phyloP scores from a whole-genome alignment of 1,140 invertebrate genomes.

The Dendroctonus ponderosae region DNA sequence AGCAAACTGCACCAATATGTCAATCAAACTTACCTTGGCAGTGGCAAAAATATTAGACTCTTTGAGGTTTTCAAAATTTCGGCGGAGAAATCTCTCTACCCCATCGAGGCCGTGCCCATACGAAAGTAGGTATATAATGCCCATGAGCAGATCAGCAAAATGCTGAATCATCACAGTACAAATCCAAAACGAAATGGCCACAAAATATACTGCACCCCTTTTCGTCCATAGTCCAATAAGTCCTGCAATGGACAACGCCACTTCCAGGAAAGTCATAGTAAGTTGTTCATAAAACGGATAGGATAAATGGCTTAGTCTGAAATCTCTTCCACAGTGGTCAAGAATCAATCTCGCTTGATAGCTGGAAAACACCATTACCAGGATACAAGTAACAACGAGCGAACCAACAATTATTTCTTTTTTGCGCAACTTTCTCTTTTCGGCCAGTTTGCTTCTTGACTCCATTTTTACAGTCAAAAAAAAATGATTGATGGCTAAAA shows the following conservation, averaged over 20 bases:
- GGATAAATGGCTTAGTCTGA: not conserved
- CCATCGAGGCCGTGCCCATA: not conserved
- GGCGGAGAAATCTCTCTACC: not conserved
- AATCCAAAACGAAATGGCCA: not conserved
- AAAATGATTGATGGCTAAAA: no score
- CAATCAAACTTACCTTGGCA: constrained; percentile 6
- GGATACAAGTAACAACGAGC: no score
- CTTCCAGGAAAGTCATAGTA: not conserved
- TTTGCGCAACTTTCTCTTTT: no score
- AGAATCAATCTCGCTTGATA: not conserved
- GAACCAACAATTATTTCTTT: no score
- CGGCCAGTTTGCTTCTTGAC: no score
- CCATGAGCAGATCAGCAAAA: constrained; percentile 10
- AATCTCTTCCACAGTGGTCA: constrained; percentile 15
- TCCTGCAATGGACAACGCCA: constrained; percentile 1
- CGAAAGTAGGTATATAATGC: constrained; percentile 1
- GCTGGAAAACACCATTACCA: not conserved
- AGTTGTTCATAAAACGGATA: constrained; percentile 6
- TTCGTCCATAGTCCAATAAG: constrained; percentile 9
- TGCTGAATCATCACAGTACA: constrained; percentile 11
- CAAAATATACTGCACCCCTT: constrained; percentile 1
- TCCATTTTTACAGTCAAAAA: no score
- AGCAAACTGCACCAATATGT: no score
- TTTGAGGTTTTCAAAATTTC: constrained; percentile 3
- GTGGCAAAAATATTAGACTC: not conserved